A percentile compares a stretch with the other conserved stretches of the same genome.
Evolutionary conservation across 2,113 vertebrate genomes (phyloP).

Genomic region (Tragelaphus imberbis): DNA sequence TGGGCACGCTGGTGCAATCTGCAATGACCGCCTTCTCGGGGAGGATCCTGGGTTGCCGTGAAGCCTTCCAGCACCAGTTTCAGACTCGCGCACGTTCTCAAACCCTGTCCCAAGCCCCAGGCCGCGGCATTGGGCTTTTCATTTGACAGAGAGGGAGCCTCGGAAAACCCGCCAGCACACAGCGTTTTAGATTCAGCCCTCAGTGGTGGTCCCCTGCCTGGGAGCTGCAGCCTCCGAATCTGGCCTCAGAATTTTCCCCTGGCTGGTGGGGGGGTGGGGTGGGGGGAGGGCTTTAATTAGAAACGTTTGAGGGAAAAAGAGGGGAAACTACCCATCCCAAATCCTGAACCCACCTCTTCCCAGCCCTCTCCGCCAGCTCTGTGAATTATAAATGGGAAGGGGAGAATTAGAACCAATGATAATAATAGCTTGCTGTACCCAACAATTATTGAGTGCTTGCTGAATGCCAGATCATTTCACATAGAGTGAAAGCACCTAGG

Average conservation of each 20-base stretch:
- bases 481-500: not conserved
- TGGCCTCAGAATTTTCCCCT: conserved; percentile 17
- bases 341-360: no score
- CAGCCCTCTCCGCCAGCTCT: rapidly evolving
- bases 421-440: not conserved
- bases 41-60: not conserved
- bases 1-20: conserved; percentile 60
- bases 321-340: not conserved
- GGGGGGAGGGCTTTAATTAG: not conserved
- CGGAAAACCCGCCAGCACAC: not conserved
- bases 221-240: not conserved
- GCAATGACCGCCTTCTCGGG: conserved; percentile 10
- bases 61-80: not conserved
- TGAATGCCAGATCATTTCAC: not conserved
- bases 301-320: not conserved
- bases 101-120: not conserved
- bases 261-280: no score
- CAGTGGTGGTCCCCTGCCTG: not conserved
- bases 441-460: not conserved
- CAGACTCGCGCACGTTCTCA: not conserved
- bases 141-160: not conserved
- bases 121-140: not conserved
- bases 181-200: not conserved
- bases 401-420: not conserved
- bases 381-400: not conserved